Conservation (phyloP, 2,888 invertebrate genomes). For the Plebejus argus region DNA sequence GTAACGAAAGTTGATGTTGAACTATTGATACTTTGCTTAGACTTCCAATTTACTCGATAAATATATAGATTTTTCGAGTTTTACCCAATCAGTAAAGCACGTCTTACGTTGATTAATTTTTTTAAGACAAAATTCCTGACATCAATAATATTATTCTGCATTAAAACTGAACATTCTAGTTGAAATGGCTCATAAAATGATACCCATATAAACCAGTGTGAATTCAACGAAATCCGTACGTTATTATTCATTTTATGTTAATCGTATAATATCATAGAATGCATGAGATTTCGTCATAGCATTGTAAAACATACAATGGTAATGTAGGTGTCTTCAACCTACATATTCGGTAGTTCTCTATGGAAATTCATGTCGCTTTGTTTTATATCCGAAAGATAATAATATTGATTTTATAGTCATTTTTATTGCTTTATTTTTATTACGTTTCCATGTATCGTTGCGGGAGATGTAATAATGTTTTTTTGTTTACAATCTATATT, state of each 20-base stretch:
- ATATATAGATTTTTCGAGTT: too few relatives aligned
- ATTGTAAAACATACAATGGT: slow-evolving; percentile 9
- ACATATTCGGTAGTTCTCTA: background rate
- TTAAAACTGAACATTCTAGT: background rate
- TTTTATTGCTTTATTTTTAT: slow-evolving; percentile 17
- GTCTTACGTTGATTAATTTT: too few relatives aligned
- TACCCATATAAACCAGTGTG: background rate
- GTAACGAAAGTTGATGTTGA: too few relatives aligned
- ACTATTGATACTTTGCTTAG: too few relatives aligned
- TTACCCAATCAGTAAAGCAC: too few relatives aligned
- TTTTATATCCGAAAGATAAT: background rate
- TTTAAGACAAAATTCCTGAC: too few relatives aligned
- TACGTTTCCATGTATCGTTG: background rate
- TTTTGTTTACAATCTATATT: background rate
- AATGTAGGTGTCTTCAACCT: slow-evolving; percentile 16
- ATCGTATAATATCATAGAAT: slow-evolving; percentile 4
- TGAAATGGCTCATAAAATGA: background rate
- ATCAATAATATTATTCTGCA: too few relatives aligned
- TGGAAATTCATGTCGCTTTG: background rate
- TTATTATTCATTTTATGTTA: slow-evolving; percentile 3
- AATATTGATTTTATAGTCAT: slow-evolving; percentile 17
- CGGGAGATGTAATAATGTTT: slow-evolving; percentile 4
- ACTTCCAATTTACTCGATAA: too few relatives aligned
- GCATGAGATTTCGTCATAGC: background rate
- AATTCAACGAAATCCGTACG: background rate